These are phyloP conservation scores for Gobionotothen gibberifrons DNA, from an alignment of 2,797 vertebrate species.

Conservation along the genomic window DNA sequence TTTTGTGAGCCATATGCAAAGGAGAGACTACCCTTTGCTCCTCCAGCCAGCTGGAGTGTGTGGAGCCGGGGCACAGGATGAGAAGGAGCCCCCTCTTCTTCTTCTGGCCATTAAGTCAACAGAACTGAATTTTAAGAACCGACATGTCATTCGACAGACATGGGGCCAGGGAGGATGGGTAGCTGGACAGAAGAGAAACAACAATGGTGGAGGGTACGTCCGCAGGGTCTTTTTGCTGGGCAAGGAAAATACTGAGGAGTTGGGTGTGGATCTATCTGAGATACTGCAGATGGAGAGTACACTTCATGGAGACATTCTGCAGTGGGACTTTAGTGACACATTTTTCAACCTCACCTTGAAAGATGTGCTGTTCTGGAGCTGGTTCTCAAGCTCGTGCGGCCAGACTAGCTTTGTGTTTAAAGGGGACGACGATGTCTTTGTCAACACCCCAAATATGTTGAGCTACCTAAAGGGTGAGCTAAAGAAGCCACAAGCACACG, in stretches of 20 bases:
- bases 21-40: slow-evolving; percentile 72
- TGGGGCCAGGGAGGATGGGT: slow-evolving; percentile 80
- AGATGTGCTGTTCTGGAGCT: slow-evolving; percentile 84
- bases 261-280: slow-evolving; percentile 33
- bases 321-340: slow-evolving; percentile 84
- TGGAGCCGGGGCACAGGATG: slow-evolving; percentile 39
- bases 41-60: slow-evolving; percentile 67
- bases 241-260: slow-evolving; percentile 42
- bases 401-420: slow-evolving; percentile 78
- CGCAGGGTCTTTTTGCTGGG: slow-evolving; percentile 83
- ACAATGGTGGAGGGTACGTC: slow-evolving; percentile 61
- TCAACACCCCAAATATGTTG: slow-evolving; percentile 79
- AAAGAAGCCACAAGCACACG: not conserved
- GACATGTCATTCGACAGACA: slow-evolving; percentile 80
- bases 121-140: slow-evolving; percentile 69
- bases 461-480: slow-evolving; percentile 67
- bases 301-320: slow-evolving; percentile 77
- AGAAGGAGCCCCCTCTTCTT: slow-evolving; percentile 64
- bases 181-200: slow-evolving; percentile 33
- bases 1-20: slow-evolving; percentile 76
- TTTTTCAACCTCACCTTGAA: slow-evolving; percentile 87
- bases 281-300: slow-evolving; percentile 54
- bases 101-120: slow-evolving; percentile 83
- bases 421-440: slow-evolving; percentile 84
- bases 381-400: slow-evolving; percentile 73